Evolutionary conservation across 2,888 invertebrate genomes (phyloP).

Genomic region (Hipparchia sbordonii): DNA sequence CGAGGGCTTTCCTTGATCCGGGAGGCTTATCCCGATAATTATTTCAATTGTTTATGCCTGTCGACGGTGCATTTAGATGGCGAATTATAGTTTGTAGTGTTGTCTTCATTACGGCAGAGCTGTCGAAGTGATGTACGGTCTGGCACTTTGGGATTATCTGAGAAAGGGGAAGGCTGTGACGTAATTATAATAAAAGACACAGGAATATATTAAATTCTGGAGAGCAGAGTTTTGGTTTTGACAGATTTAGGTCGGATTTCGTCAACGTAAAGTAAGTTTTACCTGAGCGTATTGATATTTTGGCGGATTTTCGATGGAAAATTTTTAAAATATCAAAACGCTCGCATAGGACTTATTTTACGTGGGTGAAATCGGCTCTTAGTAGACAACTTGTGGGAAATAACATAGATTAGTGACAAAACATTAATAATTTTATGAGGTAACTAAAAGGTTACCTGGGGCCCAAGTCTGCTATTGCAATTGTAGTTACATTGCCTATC

Average conservation of each 20-base stretch:
- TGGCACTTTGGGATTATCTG: slow-evolving; percentile 46
- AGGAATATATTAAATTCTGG: not conserved
- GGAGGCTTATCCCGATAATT: slow-evolving; percentile 81
- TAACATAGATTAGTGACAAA: too few relatives aligned
- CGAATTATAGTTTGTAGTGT: slow-evolving; percentile 79
- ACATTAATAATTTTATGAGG: too few relatives aligned
- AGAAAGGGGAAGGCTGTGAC: slow-evolving; percentile 14
- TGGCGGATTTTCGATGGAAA: too few relatives aligned
- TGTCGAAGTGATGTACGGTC: slow-evolving; percentile 72
- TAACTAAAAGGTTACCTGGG: too few relatives aligned
- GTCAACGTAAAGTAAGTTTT: too few relatives aligned
- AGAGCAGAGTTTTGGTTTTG: not conserved
- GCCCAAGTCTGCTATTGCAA: too few relatives aligned
- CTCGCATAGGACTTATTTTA: too few relatives aligned
- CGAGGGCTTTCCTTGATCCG: slow-evolving; percentile 77
- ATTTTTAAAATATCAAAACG: too few relatives aligned
- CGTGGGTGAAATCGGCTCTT: not conserved
- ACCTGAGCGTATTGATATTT: too few relatives aligned
- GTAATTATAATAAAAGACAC: slow-evolving; percentile 11
- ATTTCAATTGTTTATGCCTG: slow-evolving; percentile 83
- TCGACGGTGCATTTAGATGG: slow-evolving; percentile 81
- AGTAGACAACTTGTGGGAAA: too few relatives aligned
- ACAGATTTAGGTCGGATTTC: not conserved
- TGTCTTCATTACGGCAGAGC: slow-evolving; percentile 72
- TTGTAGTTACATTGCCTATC: too few relatives aligned